These are phyloP conservation scores for Paguma larvata DNA, from an alignment of 2,797 vertebrate genomes.

Conservation along the genomic window DNA sequence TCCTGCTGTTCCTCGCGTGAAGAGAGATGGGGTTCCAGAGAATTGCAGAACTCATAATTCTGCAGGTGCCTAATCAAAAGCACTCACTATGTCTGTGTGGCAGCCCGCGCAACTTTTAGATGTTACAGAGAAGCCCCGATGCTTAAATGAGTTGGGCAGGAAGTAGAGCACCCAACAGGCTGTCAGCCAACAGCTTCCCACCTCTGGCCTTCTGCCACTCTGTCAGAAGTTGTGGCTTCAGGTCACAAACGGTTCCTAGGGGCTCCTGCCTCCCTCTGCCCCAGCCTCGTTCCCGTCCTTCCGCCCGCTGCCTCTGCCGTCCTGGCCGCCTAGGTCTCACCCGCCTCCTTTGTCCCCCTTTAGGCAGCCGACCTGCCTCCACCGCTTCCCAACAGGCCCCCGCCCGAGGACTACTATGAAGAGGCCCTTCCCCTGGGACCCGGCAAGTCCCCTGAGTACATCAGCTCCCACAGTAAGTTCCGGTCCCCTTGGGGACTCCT, in stretches of 20 bases:
- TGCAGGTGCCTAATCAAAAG: not conserved
- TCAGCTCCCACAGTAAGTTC: conserved; percentile 92
- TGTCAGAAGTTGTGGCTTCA: not conserved
- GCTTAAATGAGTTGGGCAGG: not conserved
- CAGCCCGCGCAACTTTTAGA: not conserved
- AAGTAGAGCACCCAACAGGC: not conserved
- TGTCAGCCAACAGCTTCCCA: not conserved
- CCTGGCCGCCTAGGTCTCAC: not conserved
- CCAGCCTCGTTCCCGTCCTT: not conserved
- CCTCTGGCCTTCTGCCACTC: not conserved
- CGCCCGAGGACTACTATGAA: conserved; percentile 98
- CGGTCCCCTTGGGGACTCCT: not conserved
- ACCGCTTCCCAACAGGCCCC: conserved; percentile 94
- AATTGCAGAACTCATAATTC: not conserved
- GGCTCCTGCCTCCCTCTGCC: not conserved
- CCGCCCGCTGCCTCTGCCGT: not conserved
- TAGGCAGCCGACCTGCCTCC: conserved; percentile 94
- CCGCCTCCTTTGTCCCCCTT: not conserved
- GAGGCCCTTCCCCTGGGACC: conserved; percentile 96
- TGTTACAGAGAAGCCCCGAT: not conserved
- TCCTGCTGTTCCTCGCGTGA: not conserved
- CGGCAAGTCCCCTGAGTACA: conserved; percentile 95
- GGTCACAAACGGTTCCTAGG: not conserved
- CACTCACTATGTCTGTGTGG: not conserved
- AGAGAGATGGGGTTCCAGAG: no score